Evolutionary conservation across 2,797 vertebrate genomes (phyloP), one percentile per base, ranked within the genome.

Genomic region (Fundulus diaphanus): DNA sequence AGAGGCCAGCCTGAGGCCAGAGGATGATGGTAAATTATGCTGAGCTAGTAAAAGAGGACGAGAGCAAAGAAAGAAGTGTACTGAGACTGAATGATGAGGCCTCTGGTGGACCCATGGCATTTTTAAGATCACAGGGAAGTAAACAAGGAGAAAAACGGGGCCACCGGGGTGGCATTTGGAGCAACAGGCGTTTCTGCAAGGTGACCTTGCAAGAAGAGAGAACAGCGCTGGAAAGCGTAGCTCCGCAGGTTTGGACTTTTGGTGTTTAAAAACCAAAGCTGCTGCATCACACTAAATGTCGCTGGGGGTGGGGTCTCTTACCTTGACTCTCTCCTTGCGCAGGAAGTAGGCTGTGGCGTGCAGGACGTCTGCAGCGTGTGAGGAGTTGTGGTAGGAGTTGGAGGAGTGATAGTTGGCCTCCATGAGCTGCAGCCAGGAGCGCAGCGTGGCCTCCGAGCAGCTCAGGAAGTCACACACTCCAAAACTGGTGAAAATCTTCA

Each of bases 341-440:
- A 99, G 96, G 88, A 99, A 99, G 90, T 96, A 98, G 74, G 97
- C 97, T 0, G 97, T 99, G 44, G 98, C 98, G 0, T 99, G 98
- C 13, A 99, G 96, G 73, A 99, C 98, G 1, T 99, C 98, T 0
- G 98, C 97, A 0, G 98, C 95, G 9, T 99, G 98, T 0, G 97
- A 97, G 68, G 98, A 99, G 79, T 99, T 99, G 93, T 99, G 98
- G 93, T 99, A 99, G 44, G 98, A 97, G 93, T 99, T 99, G 88
- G 95, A 96, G 3, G 96, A 93, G 84, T 98, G 97, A 89, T 99
- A 99, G 88, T 96, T 98, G 80, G 95, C 95, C 92, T 99, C 98
- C 0, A 99, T 97, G 48, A 97, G 90, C 90, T 99, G 97, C 68
- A 99, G 90, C 98, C 98, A 99, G 0, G 96, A 96, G 79, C 96